Percentiles rank a stretch among this genome's conserved stretches.
phyloP scores from a whole-genome alignment of 2,888 invertebrate genomes.

The Vanessa cardui region DNA sequence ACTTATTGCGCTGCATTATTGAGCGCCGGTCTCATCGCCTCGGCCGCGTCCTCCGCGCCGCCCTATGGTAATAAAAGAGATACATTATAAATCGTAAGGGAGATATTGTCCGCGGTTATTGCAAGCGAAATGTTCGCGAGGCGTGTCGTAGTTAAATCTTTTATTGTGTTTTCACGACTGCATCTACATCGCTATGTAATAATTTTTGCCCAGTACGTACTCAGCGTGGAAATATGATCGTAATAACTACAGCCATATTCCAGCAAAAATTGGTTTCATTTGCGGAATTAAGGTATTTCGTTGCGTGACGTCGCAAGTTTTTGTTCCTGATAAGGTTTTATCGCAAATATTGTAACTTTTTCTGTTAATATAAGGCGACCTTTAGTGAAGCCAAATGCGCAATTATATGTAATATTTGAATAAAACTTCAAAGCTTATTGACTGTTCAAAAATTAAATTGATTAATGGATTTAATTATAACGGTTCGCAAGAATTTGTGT shows the following conservation, averaged over 20 bases:
- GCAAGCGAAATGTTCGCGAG: constrained; percentile 62
- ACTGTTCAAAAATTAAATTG: too few relatives aligned
- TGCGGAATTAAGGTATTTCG: constrained; percentile 24
- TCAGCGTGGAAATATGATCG: constrained; percentile 31
- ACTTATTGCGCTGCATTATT: constrained; percentile 28
- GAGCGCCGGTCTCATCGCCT: constrained; percentile 28
- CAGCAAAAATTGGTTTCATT: constrained; percentile 32
- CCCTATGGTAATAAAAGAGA: constrained; percentile 71
- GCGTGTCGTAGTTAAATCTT: constrained; percentile 74
- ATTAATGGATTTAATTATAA: too few relatives aligned
- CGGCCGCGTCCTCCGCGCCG: constrained; percentile 34
- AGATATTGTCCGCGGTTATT: constrained; percentile 67
- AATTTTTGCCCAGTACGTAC: constrained; percentile 50
- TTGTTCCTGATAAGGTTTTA: neutral
- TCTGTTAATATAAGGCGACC: too few relatives aligned
- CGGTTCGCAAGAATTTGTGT: too few relatives aligned
- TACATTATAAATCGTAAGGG: constrained; percentile 74
- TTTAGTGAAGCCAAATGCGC: too few relatives aligned
- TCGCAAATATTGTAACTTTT: too few relatives aligned
- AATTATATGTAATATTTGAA: too few relatives aligned
- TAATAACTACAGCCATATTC: constrained; percentile 28
- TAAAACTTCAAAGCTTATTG: too few relatives aligned
- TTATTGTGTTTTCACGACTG: constrained; percentile 73
- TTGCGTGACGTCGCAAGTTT: constrained; percentile 8
- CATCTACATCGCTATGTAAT: constrained; percentile 67